Evolutionary conservation across 2,113 vertebrate species (phyloP).

Genomic region (Odobenus rosmarus): DNA sequence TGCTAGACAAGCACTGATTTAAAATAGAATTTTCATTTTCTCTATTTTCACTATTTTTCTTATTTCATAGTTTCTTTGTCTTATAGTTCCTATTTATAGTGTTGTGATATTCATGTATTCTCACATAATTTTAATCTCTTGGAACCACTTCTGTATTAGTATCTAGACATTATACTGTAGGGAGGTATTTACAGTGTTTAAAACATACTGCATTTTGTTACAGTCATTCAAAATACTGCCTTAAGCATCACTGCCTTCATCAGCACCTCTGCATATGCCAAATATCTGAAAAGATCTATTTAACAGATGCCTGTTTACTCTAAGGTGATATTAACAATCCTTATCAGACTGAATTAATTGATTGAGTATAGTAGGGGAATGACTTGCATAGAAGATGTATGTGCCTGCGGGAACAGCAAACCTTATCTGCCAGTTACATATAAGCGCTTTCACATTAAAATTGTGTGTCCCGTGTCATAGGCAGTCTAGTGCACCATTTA

Average conservation of each 20-base stretch:
- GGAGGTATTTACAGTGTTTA: conserved; percentile 47
- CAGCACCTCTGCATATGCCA: neutral
- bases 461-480: neutral
- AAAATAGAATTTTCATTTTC: conserved; percentile 23
- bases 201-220: conserved; percentile 54
- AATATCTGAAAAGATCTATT: conserved; percentile 70
- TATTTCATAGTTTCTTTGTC: conserved; percentile 30
- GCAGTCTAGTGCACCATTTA: neutral
- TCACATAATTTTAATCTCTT: conserved; percentile 43
- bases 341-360: conserved; percentile 74
- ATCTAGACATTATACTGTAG: conserved; percentile 37
- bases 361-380: conserved; percentile 35
- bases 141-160: conserved; percentile 7
- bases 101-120: neutral
- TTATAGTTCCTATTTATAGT: neutral
- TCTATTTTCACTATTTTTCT: neutral
- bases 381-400: neutral
- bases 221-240: conserved; percentile 44
- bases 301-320: conserved; percentile 59
- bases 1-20: neutral
- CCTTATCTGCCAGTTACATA: neutral
- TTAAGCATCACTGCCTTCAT: conserved; percentile 41
- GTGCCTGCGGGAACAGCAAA: neutral
- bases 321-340: conserved; percentile 65
- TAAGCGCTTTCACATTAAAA: neutral